A percentile compares a stretch with the other conserved stretches of the same genome.
These are phyloP conservation scores for Epinephelus fuscoguttatus DNA, from an alignment of 2,113 vertebrate species.

Conservation along the genomic window DNA sequence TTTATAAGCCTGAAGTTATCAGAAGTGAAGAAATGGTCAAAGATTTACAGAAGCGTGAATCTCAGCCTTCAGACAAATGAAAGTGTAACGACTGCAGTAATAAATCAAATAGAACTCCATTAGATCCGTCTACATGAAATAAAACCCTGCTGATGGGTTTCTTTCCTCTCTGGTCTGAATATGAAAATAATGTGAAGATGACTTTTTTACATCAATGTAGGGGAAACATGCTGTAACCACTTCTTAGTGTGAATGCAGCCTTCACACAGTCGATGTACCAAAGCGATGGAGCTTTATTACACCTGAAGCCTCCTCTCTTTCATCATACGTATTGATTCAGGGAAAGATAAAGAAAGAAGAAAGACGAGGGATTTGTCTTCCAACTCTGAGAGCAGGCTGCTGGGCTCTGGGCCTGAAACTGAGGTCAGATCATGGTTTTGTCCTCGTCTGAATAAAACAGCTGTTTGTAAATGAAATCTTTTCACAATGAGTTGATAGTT, in stretches of 20 bases:
- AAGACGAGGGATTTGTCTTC: neutral
- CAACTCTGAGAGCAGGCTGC: neutral
- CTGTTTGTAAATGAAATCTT: neutral
- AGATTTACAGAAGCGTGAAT: neutral
- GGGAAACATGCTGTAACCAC: neutral
- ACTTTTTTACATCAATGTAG: neutral
- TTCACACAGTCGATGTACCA: neutral
- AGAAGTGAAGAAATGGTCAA: neutral
- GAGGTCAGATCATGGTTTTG: neutral
- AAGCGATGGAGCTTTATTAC: neutral
- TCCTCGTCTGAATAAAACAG: neutral
- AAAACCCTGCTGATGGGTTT: neutral
- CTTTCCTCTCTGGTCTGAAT: neutral
- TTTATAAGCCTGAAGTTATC: neutral
- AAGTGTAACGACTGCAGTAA: neutral
- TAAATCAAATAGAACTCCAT: conserved; percentile 4
- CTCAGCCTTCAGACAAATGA: neutral
- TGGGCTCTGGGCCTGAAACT: neutral
- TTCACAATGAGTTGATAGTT: neutral
- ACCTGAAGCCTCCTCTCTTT: neutral
- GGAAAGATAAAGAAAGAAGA: neutral
- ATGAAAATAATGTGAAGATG: neutral
- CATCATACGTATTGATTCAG: neutral
- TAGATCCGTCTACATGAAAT: neutral
- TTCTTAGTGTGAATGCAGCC: neutral